phyloP scores from a whole-genome alignment of 1,140 invertebrate species.

The Wasmannia auropunctata region DNA sequence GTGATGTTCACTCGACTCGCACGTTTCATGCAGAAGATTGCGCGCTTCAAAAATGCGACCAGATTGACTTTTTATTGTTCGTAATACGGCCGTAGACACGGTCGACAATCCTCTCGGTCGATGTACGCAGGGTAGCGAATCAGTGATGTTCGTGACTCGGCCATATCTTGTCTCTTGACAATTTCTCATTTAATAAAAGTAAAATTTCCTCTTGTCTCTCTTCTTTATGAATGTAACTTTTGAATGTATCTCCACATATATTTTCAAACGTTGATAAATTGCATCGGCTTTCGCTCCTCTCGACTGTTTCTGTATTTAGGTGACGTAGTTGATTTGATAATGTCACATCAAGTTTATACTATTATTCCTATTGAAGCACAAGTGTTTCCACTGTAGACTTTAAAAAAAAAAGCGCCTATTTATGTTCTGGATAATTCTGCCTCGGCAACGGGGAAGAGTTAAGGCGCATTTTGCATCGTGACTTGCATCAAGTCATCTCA shows the following conservation, averaged over 20 bases:
- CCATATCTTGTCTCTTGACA: conserved; percentile 30
- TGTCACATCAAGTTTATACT: background rate
- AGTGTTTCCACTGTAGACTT: background rate
- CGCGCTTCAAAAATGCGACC: conserved; percentile 16
- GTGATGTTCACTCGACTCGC: conserved; percentile 13
- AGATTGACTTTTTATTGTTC: conserved; percentile 24
- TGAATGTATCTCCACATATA: background rate
- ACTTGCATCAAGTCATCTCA: background rate
- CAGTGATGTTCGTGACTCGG: conserved; percentile 60
- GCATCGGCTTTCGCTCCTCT: background rate
- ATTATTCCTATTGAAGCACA: background rate
- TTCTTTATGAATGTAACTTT: background rate
- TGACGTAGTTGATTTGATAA: background rate
- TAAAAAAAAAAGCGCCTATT: background rate
- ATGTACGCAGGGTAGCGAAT: conserved; percentile 15
- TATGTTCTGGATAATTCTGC: background rate
- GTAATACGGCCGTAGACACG: background rate
- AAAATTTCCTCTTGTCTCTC: background rate
- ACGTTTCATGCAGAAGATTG: conserved; percentile 26
- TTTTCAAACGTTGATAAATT: background rate
- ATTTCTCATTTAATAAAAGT: conserved; percentile 10
- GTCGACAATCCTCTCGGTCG: conserved; percentile 2
- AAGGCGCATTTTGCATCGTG: background rate
- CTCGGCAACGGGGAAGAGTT: background rate
- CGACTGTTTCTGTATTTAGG: background rate